Base-by-base conservation (phyloP, 2,113 vertebrate species). In the Psittacara wagleri region DNA sequence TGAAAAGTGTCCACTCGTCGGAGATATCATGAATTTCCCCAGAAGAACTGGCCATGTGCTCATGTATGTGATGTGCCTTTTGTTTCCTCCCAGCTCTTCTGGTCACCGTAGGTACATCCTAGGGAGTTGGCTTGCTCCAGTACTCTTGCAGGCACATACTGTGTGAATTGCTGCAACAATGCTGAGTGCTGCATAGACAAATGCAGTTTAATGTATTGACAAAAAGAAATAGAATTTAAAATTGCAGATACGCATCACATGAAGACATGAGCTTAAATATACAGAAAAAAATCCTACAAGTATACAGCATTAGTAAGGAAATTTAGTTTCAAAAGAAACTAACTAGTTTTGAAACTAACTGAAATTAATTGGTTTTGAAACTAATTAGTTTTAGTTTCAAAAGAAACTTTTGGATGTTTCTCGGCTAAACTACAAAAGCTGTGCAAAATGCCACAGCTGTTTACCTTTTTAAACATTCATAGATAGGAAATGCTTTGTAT, bases 211-310 rank as follows among this genome's bases (percentile, higher is more conserved):
- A 77, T 44, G 9, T 66, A 22, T n/a, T 57, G 54, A 33, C 25
- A 85, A 93, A 73, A 9, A 76, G 57, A 44, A 82, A 85, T 10
- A 68, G 20, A 80, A 33, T 77, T 92, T 44, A 41, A 59, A 90
- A 49, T 39, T 29, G 28, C 12, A 23, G 63, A 24, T 27, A 6
- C 27, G 19, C 22, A 7, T 51, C 41, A 20, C 29, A 16, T 43
- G 25, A 79, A 82, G 33, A 35, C 24, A 16, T 16, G 9, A 62
- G 16, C n/a, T 73, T 81, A 70, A 67, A 67, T 55, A 29, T 31
- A 43, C 31, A 41, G 66, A 11, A 49, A 59, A 59, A 35, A 9
- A 0, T 1, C 0, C 33, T 25, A 16, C 10, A 72, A 52, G 23
- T 57, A 19, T 7, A 64, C 67, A 9, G 9, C 27, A 13, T n/a